A percentile compares a stretch with the other conserved stretches of the same genome.
These are phyloP conservation scores for Papilio helenus DNA, from an alignment of 1,140 invertebrate genomes.

Conservation along the genomic window DNA sequence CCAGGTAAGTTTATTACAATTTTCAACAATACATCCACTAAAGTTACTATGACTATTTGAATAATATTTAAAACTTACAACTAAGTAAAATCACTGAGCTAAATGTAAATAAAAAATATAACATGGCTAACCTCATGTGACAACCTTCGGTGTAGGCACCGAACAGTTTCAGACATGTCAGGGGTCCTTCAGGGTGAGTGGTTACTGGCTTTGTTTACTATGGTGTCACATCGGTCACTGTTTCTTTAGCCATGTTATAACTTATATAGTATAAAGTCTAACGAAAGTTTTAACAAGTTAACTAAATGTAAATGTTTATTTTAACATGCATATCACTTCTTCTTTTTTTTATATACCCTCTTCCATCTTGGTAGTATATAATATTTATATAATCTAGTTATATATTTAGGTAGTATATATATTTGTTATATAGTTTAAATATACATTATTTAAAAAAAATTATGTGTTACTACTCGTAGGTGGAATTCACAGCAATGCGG, in stretches of 20 bases:
- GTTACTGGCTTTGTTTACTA: no score
- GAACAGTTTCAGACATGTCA: no score
- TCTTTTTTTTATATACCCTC: background rate
- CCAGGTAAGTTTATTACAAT: slow-evolving; percentile 84
- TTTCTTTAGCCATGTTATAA: no score
- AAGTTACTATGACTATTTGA: background rate
- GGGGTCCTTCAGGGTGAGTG: no score
- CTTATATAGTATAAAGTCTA: no score
- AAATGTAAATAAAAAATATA: background rate
- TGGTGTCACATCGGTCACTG: no score
- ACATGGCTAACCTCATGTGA: no score
- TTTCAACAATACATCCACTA: background rate
- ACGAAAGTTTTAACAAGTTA: no score
- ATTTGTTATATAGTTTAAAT: background rate
- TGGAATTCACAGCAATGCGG: slow-evolving; percentile 96
- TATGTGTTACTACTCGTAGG: slow-evolving; percentile 73
- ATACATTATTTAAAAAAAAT: background rate
- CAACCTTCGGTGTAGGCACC: no score
- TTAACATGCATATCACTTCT: background rate
- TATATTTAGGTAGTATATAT: no score
- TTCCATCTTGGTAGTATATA: background rate
- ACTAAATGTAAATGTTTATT: background rate
- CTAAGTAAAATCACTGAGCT: no score
- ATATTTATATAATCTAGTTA: no score
- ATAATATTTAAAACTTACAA: background rate